phyloP scores from a whole-genome alignment of 2,888 invertebrate species.

The Notocelia uddmanniana region DNA sequence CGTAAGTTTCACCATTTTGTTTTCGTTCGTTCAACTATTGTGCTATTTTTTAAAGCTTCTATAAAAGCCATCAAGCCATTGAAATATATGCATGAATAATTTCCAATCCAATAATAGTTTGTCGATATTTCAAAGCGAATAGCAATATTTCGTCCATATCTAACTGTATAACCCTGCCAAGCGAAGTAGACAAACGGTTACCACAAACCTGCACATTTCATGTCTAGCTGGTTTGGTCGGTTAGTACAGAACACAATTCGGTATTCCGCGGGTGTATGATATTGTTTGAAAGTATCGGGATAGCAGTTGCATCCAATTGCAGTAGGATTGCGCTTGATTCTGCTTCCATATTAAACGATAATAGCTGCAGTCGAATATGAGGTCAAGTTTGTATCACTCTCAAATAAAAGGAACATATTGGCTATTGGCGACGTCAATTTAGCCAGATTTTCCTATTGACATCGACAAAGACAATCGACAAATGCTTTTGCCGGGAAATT shows the following conservation, averaged over 20 bases:
- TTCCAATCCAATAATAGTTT: conserved; percentile 2
- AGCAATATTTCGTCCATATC: neutral
- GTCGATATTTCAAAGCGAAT: conserved; percentile 3
- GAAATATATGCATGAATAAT: neutral
- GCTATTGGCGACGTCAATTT: no score
- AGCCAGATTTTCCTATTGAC: no score
- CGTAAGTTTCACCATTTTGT: no score
- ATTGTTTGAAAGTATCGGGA: conserved; percentile 42
- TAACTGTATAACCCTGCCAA: neutral
- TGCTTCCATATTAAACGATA: neutral
- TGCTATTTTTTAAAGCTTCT: neutral
- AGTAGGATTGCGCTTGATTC: conserved; percentile 25
- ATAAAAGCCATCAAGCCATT: neutral
- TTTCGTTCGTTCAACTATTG: no score
- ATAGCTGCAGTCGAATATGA: neutral
- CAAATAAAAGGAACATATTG: no score
- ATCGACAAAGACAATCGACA: no score
- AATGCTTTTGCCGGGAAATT: no score
- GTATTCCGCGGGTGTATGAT: conserved; percentile 33
- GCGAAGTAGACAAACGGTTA: neutral
- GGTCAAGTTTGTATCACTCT: neutral
- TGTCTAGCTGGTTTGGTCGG: conserved; percentile 1
- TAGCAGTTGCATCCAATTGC: conserved; percentile 38
- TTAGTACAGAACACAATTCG: conserved; percentile 14
- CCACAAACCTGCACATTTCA: neutral